These are phyloP conservation scores for Dolomedes plantarius DNA, from an alignment of 2,888 invertebrate species.

Conservation along the genomic window DNA sequence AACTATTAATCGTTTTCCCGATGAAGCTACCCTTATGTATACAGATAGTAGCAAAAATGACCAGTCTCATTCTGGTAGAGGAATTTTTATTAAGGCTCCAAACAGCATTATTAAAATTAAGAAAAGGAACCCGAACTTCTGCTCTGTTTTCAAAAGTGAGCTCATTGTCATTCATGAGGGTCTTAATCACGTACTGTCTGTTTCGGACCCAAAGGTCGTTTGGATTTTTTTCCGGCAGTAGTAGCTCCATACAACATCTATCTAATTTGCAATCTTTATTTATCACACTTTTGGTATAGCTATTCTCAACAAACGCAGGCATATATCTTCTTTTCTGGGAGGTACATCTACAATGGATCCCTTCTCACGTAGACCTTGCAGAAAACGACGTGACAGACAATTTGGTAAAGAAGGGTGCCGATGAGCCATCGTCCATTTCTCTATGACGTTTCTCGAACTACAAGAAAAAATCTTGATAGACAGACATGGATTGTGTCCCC, in stretches of 20 bases:
- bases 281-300: no score
- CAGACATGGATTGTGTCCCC: not conserved
- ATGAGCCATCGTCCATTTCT: not conserved
- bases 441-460: not conserved
- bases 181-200: no score
- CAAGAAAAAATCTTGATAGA: not conserved
- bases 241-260: not conserved
- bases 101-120: not conserved
- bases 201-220: not conserved
- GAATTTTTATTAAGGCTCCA: not conserved
- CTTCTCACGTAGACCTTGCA: not conserved
- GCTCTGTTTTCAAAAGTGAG: not conserved
- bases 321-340: not conserved
- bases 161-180: not conserved
- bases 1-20: slow-evolving; percentile 10
- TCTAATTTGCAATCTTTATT: no score
- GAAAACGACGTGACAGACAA: no score
- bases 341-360: not conserved
- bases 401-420: no score
- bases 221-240: not conserved
- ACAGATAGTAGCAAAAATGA: not conserved
- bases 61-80: not conserved
- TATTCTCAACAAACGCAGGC: not conserved
- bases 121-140: not conserved
- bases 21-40: not conserved